These are phyloP conservation scores for Microctonus hyperodae DNA, from an alignment of 2,888 invertebrate species.

Conservation along the genomic window DNA sequence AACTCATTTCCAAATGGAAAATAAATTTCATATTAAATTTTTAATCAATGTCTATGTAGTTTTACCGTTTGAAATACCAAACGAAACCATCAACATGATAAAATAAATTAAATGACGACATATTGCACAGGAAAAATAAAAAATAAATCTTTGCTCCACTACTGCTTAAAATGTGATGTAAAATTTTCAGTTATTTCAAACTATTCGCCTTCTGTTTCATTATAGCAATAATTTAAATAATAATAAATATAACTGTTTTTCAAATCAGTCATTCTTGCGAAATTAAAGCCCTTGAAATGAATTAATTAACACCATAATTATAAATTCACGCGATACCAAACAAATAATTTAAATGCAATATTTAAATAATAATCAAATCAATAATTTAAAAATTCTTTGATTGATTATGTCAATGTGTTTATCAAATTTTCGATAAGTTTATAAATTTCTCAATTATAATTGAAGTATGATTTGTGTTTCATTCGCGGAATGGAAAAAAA, in stretches of 20 bases:
- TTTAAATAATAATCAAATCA: not conserved
- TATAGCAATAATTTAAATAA: not conserved
- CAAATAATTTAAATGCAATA: not conserved
- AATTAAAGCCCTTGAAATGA: slow-evolving; percentile 19
- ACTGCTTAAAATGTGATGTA: not conserved
- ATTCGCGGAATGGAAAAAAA: slow-evolving; percentile 4
- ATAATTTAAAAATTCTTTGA: not conserved
- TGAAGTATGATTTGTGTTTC: not conserved
- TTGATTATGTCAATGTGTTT: not conserved
- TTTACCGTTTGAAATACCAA: not conserved
- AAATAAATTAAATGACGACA: not conserved
- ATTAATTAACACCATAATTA: not conserved
- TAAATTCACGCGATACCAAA: slow-evolving; percentile 1
- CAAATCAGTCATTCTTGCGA: slow-evolving; percentile 15
- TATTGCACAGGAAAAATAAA: not conserved
- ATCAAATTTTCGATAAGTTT: not conserved
- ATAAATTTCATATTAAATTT: not conserved
- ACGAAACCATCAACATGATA: not conserved
- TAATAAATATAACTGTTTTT: slow-evolving; percentile 13
- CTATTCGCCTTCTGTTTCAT: not conserved
- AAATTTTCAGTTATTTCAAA: not conserved
- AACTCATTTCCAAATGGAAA: slow-evolving; percentile 5
- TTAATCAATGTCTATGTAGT: not conserved
- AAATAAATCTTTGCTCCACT: not conserved
- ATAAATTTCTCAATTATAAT: not conserved